phyloP scores from a whole-genome alignment of 2,113 vertebrate genomes.

The Tautogolabrus adspersus region DNA sequence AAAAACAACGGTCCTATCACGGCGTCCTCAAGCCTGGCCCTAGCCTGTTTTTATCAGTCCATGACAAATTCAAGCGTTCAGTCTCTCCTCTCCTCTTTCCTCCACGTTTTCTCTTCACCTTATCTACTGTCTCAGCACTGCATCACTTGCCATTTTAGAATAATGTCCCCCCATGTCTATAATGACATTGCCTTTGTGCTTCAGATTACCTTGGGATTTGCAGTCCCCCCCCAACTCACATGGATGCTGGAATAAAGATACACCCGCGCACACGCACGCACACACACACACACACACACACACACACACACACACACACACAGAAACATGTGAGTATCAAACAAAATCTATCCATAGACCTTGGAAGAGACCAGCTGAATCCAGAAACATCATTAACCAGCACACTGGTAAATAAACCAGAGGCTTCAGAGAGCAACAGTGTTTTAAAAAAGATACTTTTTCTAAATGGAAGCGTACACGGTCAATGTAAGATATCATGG shows the following conservation, averaged over 20 bases:
- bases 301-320: slow-evolving; percentile 12
- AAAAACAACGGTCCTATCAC: slow-evolving; percentile 69
- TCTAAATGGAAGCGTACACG: no score
- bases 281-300: no score
- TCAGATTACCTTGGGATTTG: slow-evolving; percentile 84
- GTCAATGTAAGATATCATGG: no score
- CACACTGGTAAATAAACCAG: no score
- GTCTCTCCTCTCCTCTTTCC: slow-evolving; percentile 73
- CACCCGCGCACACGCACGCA: no score
- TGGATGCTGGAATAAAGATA: slow-evolving; percentile 63
- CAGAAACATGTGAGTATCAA: slow-evolving; percentile 56
- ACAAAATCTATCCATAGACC: slow-evolving; percentile 53
- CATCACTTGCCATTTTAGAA: slow-evolving; percentile 85
- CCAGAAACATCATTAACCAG: slow-evolving; percentile 30
- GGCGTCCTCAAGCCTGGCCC: slow-evolving; percentile 74
- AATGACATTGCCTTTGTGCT: slow-evolving; percentile 84
- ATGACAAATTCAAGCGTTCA: slow-evolving; percentile 84
- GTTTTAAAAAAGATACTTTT: no score
- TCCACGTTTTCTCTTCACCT: slow-evolving; percentile 82
- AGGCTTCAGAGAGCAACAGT: no score
- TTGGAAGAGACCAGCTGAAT: slow-evolving; percentile 46
- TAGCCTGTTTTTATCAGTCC: slow-evolving; percentile 81
- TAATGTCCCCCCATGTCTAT: slow-evolving; percentile 85
- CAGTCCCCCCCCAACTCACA: slow-evolving; percentile 19
- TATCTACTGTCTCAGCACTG: slow-evolving; percentile 83